phyloP scores from a whole-genome alignment of 2,888 invertebrate species.

The Romanomermis culicivorax region DNA sequence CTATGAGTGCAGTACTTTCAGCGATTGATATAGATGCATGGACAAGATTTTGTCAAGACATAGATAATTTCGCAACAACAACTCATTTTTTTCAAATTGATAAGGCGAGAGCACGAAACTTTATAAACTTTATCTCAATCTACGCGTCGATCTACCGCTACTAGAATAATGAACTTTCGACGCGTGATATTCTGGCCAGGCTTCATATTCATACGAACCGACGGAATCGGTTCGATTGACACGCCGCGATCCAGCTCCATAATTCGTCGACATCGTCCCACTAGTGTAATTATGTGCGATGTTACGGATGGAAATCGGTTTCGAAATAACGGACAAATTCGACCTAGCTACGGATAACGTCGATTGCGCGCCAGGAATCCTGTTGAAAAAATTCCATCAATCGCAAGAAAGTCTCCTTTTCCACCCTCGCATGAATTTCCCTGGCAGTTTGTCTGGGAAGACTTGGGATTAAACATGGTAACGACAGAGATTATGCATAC shows the following conservation, averaged over 20 bases:
- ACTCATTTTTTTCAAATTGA: too few relatives aligned
- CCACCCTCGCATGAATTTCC: too few relatives aligned
- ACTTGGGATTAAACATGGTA: too few relatives aligned
- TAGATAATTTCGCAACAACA: too few relatives aligned
- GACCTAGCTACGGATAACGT: not conserved
- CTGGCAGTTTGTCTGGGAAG: too few relatives aligned
- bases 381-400: not conserved
- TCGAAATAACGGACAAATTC: not conserved
- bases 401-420: not conserved
- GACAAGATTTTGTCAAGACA: too few relatives aligned
- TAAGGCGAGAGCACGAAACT: too few relatives aligned
- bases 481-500: too few relatives aligned
- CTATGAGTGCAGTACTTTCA: too few relatives aligned
- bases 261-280: not conserved
- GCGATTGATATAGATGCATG: too few relatives aligned
- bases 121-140: too few relatives aligned
- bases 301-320: not conserved
- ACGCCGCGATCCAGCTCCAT: not conserved
- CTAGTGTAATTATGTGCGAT: too few relatives aligned
- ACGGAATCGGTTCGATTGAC: not conserved
- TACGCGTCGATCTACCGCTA: not conserved
- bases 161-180: not conserved
- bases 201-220: not conserved
- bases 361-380: conserved; percentile 1
- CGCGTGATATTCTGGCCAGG: not conserved